Evolutionary conservation across 2,888 invertebrate species (phyloP).

Genomic region (Psylliodes chrysocephalus): DNA sequence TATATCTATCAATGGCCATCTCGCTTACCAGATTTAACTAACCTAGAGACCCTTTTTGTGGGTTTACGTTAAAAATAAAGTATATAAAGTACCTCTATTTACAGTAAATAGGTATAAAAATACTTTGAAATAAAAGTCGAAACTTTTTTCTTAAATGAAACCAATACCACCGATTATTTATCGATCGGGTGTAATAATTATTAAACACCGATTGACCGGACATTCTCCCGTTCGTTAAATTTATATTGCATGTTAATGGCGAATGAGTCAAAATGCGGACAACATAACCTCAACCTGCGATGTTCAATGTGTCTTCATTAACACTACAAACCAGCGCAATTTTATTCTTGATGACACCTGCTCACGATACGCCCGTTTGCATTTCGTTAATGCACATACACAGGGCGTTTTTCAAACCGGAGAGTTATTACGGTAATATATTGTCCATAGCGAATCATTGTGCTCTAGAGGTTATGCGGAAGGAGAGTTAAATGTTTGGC

Average conservation of each 20-base stretch:
- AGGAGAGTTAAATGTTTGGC: no score
- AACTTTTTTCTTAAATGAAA: not conserved
- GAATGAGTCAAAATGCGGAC: conserved; percentile 35
- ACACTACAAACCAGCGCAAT: conserved; percentile 44
- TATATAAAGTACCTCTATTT: no score
- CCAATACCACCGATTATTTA: not conserved
- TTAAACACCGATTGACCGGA: conserved; percentile 4
- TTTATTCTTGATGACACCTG: conserved; percentile 46
- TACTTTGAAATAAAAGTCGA: no score
- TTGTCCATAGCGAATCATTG: no score
- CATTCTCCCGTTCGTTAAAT: conserved; percentile 1
- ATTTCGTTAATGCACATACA: conserved; percentile 28
- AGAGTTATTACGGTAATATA: no score
- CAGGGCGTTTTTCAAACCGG: no score
- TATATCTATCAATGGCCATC: no score
- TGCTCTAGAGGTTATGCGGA: no score
- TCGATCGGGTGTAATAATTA: not conserved
- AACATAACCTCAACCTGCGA: conserved; percentile 44
- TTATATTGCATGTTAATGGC: conserved; percentile 15
- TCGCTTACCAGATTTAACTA: no score
- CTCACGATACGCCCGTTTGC: conserved; percentile 44
- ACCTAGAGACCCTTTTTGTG: no score
- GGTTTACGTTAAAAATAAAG: no score
- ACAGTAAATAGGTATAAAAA: no score
- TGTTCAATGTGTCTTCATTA: conserved; percentile 51